Conservation (phyloP, 2,797 vertebrate species). For the Protosalanx chinensis region DNA sequence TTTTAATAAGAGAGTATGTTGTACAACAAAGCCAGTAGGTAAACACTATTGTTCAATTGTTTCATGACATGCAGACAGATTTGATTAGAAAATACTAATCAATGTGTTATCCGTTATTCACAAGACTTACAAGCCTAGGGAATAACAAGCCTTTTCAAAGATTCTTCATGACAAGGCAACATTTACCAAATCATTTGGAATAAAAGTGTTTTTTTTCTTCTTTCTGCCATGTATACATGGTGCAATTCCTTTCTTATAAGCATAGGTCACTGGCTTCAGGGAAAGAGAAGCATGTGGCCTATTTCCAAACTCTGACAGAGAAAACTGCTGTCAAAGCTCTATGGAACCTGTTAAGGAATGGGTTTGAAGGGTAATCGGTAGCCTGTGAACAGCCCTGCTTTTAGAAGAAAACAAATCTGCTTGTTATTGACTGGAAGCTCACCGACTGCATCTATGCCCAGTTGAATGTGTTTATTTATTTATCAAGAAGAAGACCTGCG, state of each 20-base stretch:
- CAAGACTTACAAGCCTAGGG: not conserved
- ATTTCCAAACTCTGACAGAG: not conserved
- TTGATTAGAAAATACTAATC: slow-evolving; percentile 33
- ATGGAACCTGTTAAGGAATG: slow-evolving; percentile 44
- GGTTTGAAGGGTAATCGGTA: slow-evolving; percentile 56
- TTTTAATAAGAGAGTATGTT: slow-evolving; percentile 73
- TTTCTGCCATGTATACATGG: slow-evolving; percentile 23
- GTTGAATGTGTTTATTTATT: slow-evolving; percentile 69
- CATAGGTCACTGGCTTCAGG: slow-evolving; percentile 9
- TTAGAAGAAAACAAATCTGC: slow-evolving; percentile 68
- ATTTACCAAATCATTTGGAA: too few species aligned
- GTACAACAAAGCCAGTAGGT: slow-evolving; percentile 73
- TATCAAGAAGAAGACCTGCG: slow-evolving; percentile 57
- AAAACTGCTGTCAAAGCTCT: slow-evolving; percentile 19
- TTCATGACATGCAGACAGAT: slow-evolving; percentile 60
- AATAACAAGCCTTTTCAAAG: not conserved
- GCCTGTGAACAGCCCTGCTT: slow-evolving; percentile 61
- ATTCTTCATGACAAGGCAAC: too few species aligned
- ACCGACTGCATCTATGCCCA: slow-evolving; percentile 50
- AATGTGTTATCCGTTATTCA: slow-evolving; percentile 33
- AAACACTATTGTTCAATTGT: slow-evolving; percentile 74
- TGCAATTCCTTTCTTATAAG: slow-evolving; percentile 23
- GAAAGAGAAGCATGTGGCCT: not conserved
- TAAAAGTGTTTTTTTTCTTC: not conserved
- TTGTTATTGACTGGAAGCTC: slow-evolving; percentile 54